A percentile compares a stretch with the other conserved stretches of the same genome.
Evolutionary conservation across 2,797 vertebrate genomes (phyloP).

Genomic region (Perodicticus potto): DNA sequence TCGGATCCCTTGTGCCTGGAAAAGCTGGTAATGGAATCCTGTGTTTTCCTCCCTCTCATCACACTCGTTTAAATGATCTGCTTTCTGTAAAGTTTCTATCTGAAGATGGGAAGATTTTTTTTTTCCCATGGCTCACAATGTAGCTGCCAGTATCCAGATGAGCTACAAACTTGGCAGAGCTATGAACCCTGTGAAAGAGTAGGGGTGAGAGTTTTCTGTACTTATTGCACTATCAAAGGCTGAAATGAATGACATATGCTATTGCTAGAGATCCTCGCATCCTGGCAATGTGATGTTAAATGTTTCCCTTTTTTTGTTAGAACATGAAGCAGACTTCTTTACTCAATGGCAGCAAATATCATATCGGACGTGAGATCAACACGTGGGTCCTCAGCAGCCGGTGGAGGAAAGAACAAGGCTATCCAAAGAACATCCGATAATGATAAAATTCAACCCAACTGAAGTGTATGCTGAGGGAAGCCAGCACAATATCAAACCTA

Average conservation of each 20-base stretch:
- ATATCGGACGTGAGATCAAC: slow-evolving; percentile 53
- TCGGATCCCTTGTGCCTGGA: not conserved
- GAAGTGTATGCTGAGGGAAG: not conserved
- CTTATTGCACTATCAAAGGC: slow-evolving; percentile 81
- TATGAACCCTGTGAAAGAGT: slow-evolving; percentile 76
- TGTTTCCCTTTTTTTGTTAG: slow-evolving; percentile 79
- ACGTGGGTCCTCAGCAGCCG: not conserved
- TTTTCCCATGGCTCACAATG: slow-evolving; percentile 80
- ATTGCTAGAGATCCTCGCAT: slow-evolving; percentile 77
- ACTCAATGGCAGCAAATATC: slow-evolving; percentile 36
- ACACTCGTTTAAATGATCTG: slow-evolving; percentile 72
- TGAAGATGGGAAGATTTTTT: slow-evolving; percentile 77
- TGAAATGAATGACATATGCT: slow-evolving; percentile 82
- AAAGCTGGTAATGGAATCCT: slow-evolving; percentile 24
- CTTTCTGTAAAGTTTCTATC: slow-evolving; percentile 82
- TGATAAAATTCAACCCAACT: slow-evolving; percentile 24
- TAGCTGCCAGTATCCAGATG: slow-evolving; percentile 80
- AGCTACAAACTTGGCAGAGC: slow-evolving; percentile 86
- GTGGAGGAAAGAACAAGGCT: slow-evolving; percentile 43
- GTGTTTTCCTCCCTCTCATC: not conserved
- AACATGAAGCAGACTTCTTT: slow-evolving; percentile 59
- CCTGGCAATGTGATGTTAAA: slow-evolving; percentile 64
- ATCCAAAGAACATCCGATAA: slow-evolving; percentile 35
- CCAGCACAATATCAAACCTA: not conserved
- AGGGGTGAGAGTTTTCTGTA: slow-evolving; percentile 82